Conservation (phyloP, 2,888 invertebrate genomes). For the Scotopteryx bipunctaria region DNA sequence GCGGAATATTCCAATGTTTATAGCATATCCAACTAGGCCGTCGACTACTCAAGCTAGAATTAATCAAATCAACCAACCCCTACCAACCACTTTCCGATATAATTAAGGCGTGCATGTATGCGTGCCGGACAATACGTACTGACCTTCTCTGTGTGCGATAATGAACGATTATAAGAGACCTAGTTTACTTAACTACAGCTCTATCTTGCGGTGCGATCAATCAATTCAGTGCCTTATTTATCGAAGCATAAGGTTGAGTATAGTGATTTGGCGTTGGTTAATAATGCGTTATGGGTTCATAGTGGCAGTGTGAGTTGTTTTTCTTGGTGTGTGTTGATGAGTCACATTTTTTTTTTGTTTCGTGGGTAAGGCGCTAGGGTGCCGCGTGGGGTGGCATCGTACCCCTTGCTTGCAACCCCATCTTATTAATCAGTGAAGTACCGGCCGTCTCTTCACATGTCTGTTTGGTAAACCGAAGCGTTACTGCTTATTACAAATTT, state of each 20-base stretch:
- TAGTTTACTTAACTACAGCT: constrained; percentile 66
- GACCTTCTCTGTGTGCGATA: constrained; percentile 74
- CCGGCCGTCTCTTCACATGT: constrained; percentile 81
- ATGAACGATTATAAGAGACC: constrained; percentile 82
- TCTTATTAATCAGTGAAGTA: constrained; percentile 84
- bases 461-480: constrained; percentile 64
- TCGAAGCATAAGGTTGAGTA: constrained; percentile 65
- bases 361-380: constrained; percentile 81
- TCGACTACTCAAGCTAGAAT: constrained; percentile 76
- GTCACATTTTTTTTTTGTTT: constrained; percentile 85
- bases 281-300: constrained; percentile 46
- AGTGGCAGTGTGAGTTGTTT: constrained; percentile 59
- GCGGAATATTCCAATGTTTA: constrained; percentile 76
- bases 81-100: constrained; percentile 82
- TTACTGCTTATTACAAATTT: constrained; percentile 71
- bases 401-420: constrained; percentile 82
- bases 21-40: constrained; percentile 74
- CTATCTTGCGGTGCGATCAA: constrained; percentile 46
- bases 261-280: constrained; percentile 56
- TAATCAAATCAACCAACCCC: constrained; percentile 83
- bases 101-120: constrained; percentile 80
- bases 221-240: constrained; percentile 57
- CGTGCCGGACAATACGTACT: constrained; percentile 74
- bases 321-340: constrained; percentile 81
- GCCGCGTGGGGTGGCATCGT: constrained; percentile 70